Evolutionary conservation across 2,888 invertebrate species (phyloP).

Genomic region (Tethea ocularis): DNA sequence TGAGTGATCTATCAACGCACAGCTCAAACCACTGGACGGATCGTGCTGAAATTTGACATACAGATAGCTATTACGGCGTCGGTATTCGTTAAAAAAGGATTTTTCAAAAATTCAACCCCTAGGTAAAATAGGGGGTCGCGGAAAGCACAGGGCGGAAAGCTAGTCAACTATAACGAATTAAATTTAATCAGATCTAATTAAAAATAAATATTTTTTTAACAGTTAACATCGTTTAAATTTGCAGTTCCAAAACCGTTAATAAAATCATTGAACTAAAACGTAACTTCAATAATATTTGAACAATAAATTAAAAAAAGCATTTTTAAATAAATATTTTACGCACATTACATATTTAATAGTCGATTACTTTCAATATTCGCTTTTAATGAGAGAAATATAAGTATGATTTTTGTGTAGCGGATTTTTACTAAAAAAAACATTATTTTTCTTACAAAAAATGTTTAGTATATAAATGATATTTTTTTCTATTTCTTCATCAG

Average conservation of each 20-base stretch:
- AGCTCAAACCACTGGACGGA: too few relatives aligned
- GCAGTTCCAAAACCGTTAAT: background rate
- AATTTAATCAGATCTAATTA: background rate
- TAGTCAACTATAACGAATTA: background rate
- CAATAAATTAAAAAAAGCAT: background rate
- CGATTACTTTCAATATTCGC: background rate
- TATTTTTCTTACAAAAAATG: background rate
- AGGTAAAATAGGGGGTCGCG: too few relatives aligned
- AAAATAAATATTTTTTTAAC: background rate
- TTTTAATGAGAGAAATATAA: background rate
- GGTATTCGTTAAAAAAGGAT: too few relatives aligned
- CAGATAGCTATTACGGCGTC: too few relatives aligned
- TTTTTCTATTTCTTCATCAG: conserved; percentile 36
- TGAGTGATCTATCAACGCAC: too few relatives aligned
- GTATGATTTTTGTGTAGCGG: conserved; percentile 20
- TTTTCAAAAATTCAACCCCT: too few relatives aligned
- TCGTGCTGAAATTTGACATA: too few relatives aligned
- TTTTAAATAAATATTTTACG: background rate
- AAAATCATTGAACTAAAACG: background rate
- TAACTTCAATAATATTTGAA: background rate
- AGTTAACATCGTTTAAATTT: background rate
- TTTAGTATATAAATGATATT: conserved; percentile 39
- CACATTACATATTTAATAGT: background rate
- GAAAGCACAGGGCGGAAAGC: too few relatives aligned
- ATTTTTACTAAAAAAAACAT: conserved; percentile 16